Base-by-base conservation (phyloP, 2,113 vertebrate genomes). In the Triplophysa rosa region DNA sequence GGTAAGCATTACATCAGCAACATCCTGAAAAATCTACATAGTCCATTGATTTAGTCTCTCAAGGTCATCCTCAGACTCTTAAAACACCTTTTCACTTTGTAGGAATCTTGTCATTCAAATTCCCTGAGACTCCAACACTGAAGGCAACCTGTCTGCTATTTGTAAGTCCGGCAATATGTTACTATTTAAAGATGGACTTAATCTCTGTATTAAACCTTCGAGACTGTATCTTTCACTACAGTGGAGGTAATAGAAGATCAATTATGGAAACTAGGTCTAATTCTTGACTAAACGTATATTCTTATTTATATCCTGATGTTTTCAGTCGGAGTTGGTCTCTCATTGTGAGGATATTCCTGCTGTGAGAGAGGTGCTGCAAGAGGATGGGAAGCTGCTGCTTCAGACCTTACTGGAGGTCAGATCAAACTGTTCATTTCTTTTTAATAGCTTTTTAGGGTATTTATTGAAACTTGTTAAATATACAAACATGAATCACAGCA, bases 91-190 rank as follows among this genome's bases (percentile, higher is more conserved):
- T 45, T 23, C 42, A 47, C 80, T 69, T 23, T 62, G 1, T 89
- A 99, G 98, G 95, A 74, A 94, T 99, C 82, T 89, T 99, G 82
- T 95, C 96, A 0, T 93, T 99, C 71, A 97, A 97, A 89, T 98
- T 97, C 84, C 96, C 97, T 0, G 98, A 99, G 88, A 93, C 95
- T 0, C 94, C 95, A 24, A 98, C 98, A 1, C 94, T 97, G 49
- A 98, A 96, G 92, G 93, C 97, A 83, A 94, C 95, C 74, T 95
- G 95, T 85, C 85, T 91, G 21, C 98, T 99, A 87, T 98, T 99
- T 93, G 98, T 99, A 91, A 97, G 98, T 95, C 58, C 10, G 1
- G 16, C 14, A 40, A 26, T 3, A 59, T 19, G 3, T 16, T 37
- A 37, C 33, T 37, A 7, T 37, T 37, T 37, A 37, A 37, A 37